Evolutionary conservation across 2,888 invertebrate genomes (phyloP).

Genomic region (Himalopsyche anomala): DNA sequence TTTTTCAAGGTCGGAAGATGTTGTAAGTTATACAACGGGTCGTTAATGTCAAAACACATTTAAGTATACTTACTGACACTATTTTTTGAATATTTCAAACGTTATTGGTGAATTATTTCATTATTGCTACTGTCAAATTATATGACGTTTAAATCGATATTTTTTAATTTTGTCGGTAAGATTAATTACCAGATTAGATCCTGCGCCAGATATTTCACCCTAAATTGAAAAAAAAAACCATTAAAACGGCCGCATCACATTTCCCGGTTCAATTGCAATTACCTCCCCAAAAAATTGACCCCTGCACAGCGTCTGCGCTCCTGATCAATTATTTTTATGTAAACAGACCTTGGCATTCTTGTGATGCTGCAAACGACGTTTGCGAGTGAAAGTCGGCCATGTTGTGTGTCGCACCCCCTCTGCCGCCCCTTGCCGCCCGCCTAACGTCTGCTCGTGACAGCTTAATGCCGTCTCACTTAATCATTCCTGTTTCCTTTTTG

Average conservation of each 20-base stretch:
- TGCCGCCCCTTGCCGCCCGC: slow-evolving; percentile 57
- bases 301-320: slow-evolving; percentile 11
- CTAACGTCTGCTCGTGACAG: slow-evolving; percentile 63
- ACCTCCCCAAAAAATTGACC: slow-evolving; percentile 23
- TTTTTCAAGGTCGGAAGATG: no score
- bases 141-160: background rate
- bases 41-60: no score
- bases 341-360: slow-evolving; percentile 62
- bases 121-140: no score
- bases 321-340: slow-evolving; percentile 50
- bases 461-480: slow-evolving; percentile 66
- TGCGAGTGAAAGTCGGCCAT: slow-evolving; percentile 63
- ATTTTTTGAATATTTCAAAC: no score
- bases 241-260: slow-evolving; percentile 1
- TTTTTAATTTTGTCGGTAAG: background rate
- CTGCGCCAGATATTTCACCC: background rate
- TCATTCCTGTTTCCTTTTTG: slow-evolving; percentile 67
- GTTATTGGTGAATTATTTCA: no score
- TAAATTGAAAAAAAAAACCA: background rate
- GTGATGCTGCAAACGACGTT: slow-evolving; percentile 57
- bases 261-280: slow-evolving; percentile 26
- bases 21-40: no score
- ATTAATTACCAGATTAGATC: background rate
- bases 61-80: no score
- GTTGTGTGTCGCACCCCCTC: slow-evolving; percentile 56